These are phyloP conservation scores for Ochropleura plecta DNA, from an alignment of 2,888 invertebrate species.

Conservation along the genomic window DNA sequence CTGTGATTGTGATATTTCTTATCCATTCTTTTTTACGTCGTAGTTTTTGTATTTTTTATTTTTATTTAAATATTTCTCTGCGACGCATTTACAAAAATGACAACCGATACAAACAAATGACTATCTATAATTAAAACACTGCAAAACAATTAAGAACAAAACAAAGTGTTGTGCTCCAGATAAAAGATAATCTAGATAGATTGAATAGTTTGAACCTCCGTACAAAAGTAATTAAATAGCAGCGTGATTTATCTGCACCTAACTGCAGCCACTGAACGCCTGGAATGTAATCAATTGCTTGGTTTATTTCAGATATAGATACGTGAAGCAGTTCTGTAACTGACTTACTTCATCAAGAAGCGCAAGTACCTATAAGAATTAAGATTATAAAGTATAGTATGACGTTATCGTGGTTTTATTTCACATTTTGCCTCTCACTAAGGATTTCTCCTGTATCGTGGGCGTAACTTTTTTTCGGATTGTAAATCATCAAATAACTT, in stretches of 20 bases:
- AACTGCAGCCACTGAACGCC: conserved; percentile 26
- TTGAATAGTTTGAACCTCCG: conserved; percentile 18
- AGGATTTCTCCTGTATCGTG: no score
- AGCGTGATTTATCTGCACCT: conserved; percentile 34
- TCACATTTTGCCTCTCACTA: no score
- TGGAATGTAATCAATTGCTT: conserved; percentile 33
- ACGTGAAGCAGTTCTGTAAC: background rate
- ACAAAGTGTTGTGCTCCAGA: conserved; percentile 25
- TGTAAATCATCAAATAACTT: no score
- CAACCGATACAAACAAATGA: background rate
- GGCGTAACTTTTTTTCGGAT: no score
- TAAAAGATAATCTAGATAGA: conserved; percentile 25
- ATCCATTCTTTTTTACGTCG: background rate
- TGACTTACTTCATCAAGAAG: background rate
- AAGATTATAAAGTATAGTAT: background rate
- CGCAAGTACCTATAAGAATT: background rate
- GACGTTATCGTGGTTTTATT: background rate
- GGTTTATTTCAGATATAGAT: conserved; percentile 4
- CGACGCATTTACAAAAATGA: background rate
- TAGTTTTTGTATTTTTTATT: background rate
- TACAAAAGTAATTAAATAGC: conserved; percentile 45
- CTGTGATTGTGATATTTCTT: no score
- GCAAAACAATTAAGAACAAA: conserved; percentile 1
- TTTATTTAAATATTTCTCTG: background rate
- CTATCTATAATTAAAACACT: conserved; percentile 2